Conservation (phyloP, 2,888 invertebrate species). For the Desoria tigrina region DNA sequence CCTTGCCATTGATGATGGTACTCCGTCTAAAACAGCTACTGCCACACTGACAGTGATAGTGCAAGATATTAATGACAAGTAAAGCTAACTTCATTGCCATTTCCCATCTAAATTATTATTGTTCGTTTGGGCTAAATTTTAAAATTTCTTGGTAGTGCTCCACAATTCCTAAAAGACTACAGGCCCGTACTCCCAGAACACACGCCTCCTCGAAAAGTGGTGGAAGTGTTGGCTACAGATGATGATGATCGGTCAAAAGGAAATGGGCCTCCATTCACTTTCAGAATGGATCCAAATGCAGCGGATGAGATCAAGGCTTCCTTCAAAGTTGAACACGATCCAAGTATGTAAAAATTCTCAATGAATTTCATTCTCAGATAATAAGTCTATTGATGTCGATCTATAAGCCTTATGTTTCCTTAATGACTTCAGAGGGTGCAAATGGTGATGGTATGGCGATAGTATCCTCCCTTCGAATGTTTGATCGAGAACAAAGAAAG, state of each 20-base stretch:
- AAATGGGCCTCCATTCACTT: slow-evolving; percentile 95
- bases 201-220: slow-evolving; percentile 79
- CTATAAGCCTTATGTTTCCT: slow-evolving; percentile 8
- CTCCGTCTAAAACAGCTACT: slow-evolving; percentile 89
- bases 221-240: slow-evolving; percentile 89
- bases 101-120: background rate
- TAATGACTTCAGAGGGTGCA: slow-evolving; percentile 73
- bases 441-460: slow-evolving; percentile 98
- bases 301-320: slow-evolving; percentile 90
- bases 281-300: slow-evolving; percentile 84
- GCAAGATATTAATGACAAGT: slow-evolving; percentile 75
- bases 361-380: background rate
- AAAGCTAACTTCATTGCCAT: too few relatives aligned
- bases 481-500: slow-evolving; percentile 93
- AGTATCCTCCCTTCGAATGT: slow-evolving; percentile 75
- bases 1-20: slow-evolving; percentile 90
- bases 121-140: too few relatives aligned
- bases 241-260: slow-evolving; percentile 91
- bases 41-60: slow-evolving; percentile 92
- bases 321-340: slow-evolving; percentile 95
- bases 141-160: slow-evolving; percentile 85
- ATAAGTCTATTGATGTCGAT: background rate
- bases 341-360: slow-evolving; percentile 66
- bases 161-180: slow-evolving; percentile 88
- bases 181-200: slow-evolving; percentile 91